Conservation (phyloP, 1,140 invertebrate genomes). For the Zaprionus camerounensis region DNA sequence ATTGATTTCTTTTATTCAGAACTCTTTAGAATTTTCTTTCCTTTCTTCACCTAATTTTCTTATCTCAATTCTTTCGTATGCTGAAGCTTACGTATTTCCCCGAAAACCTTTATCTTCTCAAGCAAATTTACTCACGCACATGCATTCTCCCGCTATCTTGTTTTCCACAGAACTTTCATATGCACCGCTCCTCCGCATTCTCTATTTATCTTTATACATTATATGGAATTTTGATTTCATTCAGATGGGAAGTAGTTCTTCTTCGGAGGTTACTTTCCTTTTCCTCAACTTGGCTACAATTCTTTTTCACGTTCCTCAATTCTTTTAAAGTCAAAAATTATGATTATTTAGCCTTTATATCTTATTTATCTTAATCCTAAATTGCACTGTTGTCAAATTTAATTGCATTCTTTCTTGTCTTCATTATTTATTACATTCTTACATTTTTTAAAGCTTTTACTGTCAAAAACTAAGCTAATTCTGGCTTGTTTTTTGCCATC, state of each 20-base stretch:
- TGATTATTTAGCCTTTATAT: too few relatives aligned
- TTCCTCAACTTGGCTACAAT: too few relatives aligned
- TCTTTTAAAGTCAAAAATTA: too few relatives aligned
- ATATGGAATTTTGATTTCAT: neutral
- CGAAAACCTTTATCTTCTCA: neutral
- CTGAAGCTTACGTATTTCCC: neutral
- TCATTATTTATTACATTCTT: too few relatives aligned
- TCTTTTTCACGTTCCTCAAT: too few relatives aligned
- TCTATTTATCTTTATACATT: neutral
- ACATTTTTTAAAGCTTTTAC: too few relatives aligned
- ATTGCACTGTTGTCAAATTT: too few relatives aligned
- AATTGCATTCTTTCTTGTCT: too few relatives aligned
- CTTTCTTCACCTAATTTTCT: neutral
- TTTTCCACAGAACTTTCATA: neutral
- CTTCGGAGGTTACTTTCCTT: too few relatives aligned
- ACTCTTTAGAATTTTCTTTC: neutral
- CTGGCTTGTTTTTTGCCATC: too few relatives aligned
- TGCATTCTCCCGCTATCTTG: slow-evolving; percentile 1
- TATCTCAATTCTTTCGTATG: neutral
- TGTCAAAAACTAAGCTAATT: too few relatives aligned
- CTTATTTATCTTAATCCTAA: too few relatives aligned
- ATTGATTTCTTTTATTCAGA: neutral
- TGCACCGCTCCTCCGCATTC: neutral
- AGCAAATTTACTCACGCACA: slow-evolving; percentile 10
- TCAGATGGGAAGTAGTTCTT: neutral